Evolutionary conservation across 2,888 invertebrate genomes (phyloP), one percentile per base, ranked within the genome.

Genomic region (Meteorus cinctellus): DNA sequence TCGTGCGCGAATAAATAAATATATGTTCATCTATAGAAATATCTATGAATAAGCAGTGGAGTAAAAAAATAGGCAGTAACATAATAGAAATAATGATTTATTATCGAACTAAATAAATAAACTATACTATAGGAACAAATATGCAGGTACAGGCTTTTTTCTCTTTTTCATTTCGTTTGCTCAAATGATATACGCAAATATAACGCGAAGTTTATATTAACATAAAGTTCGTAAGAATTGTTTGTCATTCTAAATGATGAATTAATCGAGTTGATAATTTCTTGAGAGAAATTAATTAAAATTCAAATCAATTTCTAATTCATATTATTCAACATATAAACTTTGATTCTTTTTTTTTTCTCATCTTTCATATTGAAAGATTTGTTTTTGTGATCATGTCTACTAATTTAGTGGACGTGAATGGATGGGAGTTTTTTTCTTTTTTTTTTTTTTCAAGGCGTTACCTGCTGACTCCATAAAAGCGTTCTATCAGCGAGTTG

Each of bases 391-490:
- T 24, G 55, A 19, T 55, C 6, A 1, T 10, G 19, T 55, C 55
- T 19, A 48, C n/a, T 2, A 48, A 48, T 48, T 60, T 12, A 12
- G 24, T 12, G 59, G 27, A 14, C 27, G 5, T 19, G 12, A 67
- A 67, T 27, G 45, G 45, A n/a, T 29, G 31, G 6, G 31, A 41
- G 41, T 4, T 31, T 72, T 24, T 24, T 24, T 24, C 24, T 24
- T 24, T 24, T 24, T 24, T 24, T 24, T 24, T 60, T 68, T 67
- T 75, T 76, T 82, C 76, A 81, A 70, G 83, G 83, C 80, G 84
- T 88, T 88, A 88, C 88, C 88, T 88, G 88, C 80, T 88, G 88
- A 82, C 86, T 88, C 87, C 88, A 88, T 73, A 88, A 84, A 75
- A 88, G 81, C 48, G 88, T 86, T 80, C 86, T 84, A 74, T 88